phyloP scores from a whole-genome alignment of 2,113 vertebrate species.

The Amphiprion ocellaris region DNA sequence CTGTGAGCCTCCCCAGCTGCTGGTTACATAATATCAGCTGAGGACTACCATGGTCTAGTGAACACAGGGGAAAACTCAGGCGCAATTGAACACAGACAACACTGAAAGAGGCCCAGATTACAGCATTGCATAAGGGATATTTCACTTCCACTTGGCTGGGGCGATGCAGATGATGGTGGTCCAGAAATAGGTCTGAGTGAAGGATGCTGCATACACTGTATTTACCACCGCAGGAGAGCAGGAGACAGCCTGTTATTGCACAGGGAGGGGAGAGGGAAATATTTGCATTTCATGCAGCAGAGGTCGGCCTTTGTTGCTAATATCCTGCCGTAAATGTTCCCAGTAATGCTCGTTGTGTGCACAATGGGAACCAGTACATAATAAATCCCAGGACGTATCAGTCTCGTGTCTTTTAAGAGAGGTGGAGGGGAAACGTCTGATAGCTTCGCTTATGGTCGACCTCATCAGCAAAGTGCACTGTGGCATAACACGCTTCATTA shows the following conservation, averaged over 20 bases:
- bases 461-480: constrained; percentile 46
- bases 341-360: not conserved
- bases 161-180: constrained; percentile 62
- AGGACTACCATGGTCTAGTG: constrained; percentile 62
- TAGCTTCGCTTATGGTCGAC: constrained; percentile 26
- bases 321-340: constrained; percentile 22
- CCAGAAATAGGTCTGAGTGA: constrained; percentile 65
- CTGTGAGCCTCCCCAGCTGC: constrained; percentile 53
- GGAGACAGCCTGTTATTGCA: constrained; percentile 16
- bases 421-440: constrained; percentile 26
- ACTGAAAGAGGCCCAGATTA: constrained; percentile 44
- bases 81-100: constrained; percentile 42
- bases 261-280: not conserved
- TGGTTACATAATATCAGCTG: constrained; percentile 68
- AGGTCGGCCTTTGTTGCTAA: constrained; percentile 11
- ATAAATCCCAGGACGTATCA: constrained; percentile 15
- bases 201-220: constrained; percentile 35
- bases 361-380: constrained; percentile 1
- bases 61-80: constrained; percentile 39
- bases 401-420: constrained; percentile 33
- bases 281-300: constrained; percentile 12
- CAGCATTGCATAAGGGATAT: constrained; percentile 65
- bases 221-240: constrained; percentile 18
- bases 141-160: constrained; percentile 67
- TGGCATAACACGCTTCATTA: constrained; percentile 19